Base-by-base conservation (phyloP, 2,797 vertebrate genomes). In the Coluber constrictor region DNA sequence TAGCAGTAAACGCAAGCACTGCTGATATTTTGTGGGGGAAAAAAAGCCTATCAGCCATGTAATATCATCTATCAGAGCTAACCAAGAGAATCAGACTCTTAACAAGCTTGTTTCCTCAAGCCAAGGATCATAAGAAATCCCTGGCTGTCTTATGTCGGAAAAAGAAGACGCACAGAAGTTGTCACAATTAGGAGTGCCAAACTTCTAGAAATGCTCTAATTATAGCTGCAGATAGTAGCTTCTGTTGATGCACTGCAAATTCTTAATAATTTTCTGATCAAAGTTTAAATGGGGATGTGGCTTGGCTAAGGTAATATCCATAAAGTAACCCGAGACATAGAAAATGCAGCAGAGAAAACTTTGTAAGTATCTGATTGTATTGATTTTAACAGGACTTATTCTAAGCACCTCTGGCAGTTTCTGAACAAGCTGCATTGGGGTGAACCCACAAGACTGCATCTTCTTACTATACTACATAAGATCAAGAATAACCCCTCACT, bases 21-120 rank as follows among this genome's bases (percentile, higher is more conserved):
- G 63, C 37, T 96, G 6, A 27, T 54, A 10, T 43, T n/a, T 59
- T 7, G 29, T 0, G 5, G 5, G 47, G 11, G 13, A 4, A 12
- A 12, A 29, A 91, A 90, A 86, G 5, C 6, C 23, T 91, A 83
- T 90, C 60, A 95, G 15, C 5, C 54, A 13, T 27, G 10, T 6
- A 88, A 90, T 13, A 83, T 89, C 54, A n/a, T 57, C 59, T 95
- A 66, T 95, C 92, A 92, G 91, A 95, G 63, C 0, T 7, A 87
- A 0, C 12, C 54, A 70, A 4, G 90, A 37, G 91, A 86, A 86
- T 55, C 2, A 55, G 9, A 15, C 3, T 55, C 88, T 90, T 32
- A 56, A 25, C 1, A 61, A 86, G n/a, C 60, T 27, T 91, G 23
- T 29, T 94, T 37, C 37, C 13, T 92, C 37, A 56, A 90, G 15